Percentiles rank a stretch among this genome's conserved stretches.
These are phyloP conservation scores for Ferrisia virgata DNA, from an alignment of 2,888 invertebrate genomes.

Conservation along the genomic window DNA sequence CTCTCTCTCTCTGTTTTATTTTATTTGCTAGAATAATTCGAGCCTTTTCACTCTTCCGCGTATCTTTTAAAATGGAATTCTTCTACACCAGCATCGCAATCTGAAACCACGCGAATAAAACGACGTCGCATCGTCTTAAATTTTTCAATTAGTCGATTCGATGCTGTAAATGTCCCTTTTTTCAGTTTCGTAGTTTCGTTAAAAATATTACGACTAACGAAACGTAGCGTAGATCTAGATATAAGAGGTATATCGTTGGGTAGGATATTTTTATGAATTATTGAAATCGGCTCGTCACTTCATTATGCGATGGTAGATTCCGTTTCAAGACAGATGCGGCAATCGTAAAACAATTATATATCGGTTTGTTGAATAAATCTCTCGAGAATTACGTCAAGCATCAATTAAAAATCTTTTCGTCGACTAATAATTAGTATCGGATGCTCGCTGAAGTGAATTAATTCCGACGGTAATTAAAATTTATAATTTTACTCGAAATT, in stretches of 20 bases:
- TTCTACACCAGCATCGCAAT: too few relatives aligned
- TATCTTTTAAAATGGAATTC: too few relatives aligned
- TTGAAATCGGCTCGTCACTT: background rate
- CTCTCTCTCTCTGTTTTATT: too few relatives aligned
- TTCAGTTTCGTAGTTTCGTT: too few relatives aligned
- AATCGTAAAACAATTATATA: background rate
- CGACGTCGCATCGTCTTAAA: too few relatives aligned
- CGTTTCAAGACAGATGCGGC: background rate
- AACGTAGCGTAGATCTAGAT: too few relatives aligned
- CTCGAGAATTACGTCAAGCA: slow-evolving; percentile 16
- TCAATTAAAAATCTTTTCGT: slow-evolving; percentile 22
- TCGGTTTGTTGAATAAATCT: background rate
- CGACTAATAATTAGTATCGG: slow-evolving; percentile 1
- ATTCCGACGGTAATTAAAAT: background rate
- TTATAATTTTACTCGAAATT: background rate
- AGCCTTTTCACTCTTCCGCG: too few relatives aligned
- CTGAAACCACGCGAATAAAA: too few relatives aligned
- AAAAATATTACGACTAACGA: background rate
- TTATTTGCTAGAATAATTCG: too few relatives aligned
- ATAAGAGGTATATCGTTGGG: background rate
- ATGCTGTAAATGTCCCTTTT: too few relatives aligned
- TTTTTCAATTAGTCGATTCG: too few relatives aligned
- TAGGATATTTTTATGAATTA: background rate
- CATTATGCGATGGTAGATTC: background rate
- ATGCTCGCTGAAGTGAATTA: background rate